Conservation (phyloP, 2,888 invertebrate genomes). For the Odontocerum albicorne region DNA sequence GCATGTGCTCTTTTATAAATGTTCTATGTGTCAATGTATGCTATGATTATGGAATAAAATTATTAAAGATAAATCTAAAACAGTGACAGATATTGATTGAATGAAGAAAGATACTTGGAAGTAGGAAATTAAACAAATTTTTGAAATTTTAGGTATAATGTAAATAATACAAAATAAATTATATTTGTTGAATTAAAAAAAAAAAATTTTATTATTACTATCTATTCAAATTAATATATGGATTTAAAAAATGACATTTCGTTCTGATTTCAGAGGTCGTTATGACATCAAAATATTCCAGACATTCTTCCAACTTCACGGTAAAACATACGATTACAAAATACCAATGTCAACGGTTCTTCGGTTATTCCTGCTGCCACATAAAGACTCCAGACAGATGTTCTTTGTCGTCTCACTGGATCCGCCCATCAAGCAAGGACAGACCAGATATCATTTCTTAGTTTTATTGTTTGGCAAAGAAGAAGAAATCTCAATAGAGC, state of each 20-base stretch:
- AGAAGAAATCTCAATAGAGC: slow-evolving; percentile 88
- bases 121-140: too few species aligned
- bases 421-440: slow-evolving; percentile 99
- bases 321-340: slow-evolving; percentile 99
- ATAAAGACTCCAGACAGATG: slow-evolving; percentile 97
- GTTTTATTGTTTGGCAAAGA: slow-evolving; percentile 94
- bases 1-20: neutral
- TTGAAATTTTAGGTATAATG: too few species aligned
- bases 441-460: slow-evolving; percentile 96
- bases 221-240: too few species aligned
- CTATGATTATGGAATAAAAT: too few species aligned
- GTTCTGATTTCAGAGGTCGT: slow-evolving; percentile 74
- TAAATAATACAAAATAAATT: too few species aligned
- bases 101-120: too few species aligned
- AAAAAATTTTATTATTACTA: too few species aligned
- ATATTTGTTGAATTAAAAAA: too few species aligned
- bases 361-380: slow-evolving; percentile 91
- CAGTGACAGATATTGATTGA: too few species aligned
- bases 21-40: too few species aligned
- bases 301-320: slow-evolving; percentile 67
- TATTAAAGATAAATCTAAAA: too few species aligned
- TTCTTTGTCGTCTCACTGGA: slow-evolving; percentile 97
- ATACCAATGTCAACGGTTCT: slow-evolving; percentile 97
- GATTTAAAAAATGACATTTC: too few species aligned
- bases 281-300: slow-evolving; percentile 96